phyloP scores from a whole-genome alignment of 2,888 invertebrate species.

The Metopia argyrocephala region DNA sequence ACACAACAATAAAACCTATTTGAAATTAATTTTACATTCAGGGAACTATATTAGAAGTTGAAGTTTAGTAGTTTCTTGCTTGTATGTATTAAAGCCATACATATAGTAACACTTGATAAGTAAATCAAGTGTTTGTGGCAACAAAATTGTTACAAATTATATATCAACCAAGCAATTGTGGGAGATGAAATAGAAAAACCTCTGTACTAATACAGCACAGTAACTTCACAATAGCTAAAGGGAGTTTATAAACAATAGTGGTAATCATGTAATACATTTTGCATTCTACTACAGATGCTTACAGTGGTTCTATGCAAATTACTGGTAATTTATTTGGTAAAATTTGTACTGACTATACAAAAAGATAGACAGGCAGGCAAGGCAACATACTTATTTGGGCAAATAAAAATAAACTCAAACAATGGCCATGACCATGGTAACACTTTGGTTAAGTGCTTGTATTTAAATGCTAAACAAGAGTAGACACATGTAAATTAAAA shows the following conservation, averaged over 20 bases:
- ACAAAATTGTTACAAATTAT: conserved; percentile 65
- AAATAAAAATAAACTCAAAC: conserved; percentile 27
- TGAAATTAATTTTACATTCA: conserved; percentile 54
- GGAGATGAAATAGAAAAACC: conserved; percentile 31
- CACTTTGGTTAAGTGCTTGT: neutral
- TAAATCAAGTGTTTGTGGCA: conserved; percentile 56
- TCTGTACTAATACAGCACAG: neutral
- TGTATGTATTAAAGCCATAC: neutral
- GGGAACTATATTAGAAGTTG: conserved; percentile 32
- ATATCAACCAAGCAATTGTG: conserved; percentile 54
- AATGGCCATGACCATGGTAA: conserved; percentile 53
- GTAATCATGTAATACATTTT: neutral
- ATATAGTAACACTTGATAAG: neutral
- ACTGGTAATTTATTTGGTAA: conserved; percentile 51
- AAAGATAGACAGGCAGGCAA: conserved; percentile 29
- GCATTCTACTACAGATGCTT: neutral
- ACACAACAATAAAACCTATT: conserved; percentile 17
- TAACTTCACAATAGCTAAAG: neutral
- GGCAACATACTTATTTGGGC: conserved; percentile 42
- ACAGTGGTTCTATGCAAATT: conserved; percentile 61
- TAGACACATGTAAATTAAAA: neutral
- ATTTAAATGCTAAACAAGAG: neutral
- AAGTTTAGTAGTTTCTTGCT: neutral
- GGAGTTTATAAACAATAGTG: conserved; percentile 46
- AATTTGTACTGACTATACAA: conserved; percentile 17